Conservation (phyloP, 1,140 invertebrate genomes). For the Asobara japonica region DNA sequence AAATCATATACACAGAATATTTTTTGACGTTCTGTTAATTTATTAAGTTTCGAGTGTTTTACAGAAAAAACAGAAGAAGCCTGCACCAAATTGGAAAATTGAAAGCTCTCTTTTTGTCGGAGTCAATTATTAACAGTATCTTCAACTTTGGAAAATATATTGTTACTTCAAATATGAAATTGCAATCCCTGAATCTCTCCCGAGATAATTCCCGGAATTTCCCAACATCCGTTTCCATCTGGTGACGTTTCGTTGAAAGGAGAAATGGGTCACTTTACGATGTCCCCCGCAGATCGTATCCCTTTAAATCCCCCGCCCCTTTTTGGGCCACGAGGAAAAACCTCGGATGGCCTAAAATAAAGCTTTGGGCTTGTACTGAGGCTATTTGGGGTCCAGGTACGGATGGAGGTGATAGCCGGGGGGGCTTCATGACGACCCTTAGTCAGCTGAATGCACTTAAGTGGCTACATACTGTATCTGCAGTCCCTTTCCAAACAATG, state of each 20-base stretch:
- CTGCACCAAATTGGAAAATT: too few relatives aligned
- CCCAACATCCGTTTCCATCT: neutral
- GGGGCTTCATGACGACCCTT: too few relatives aligned
- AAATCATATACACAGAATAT: too few relatives aligned
- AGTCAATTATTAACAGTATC: too few relatives aligned
- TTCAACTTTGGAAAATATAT: too few relatives aligned
- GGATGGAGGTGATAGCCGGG: neutral
- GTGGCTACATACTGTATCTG: too few relatives aligned
- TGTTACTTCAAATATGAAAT: too few relatives aligned
- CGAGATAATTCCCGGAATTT: neutral
- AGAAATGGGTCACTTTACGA: neutral
- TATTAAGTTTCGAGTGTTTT: too few relatives aligned
- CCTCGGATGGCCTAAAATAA: neutral
- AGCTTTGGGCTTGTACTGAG: neutral
- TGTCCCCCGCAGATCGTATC: neutral
- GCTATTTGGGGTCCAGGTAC: neutral
- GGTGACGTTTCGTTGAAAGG: neutral
- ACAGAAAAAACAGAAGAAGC: too few relatives aligned
- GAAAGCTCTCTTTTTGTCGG: neutral
- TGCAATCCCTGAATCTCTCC: neutral
- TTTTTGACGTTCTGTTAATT: too few relatives aligned
- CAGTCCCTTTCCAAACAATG: too few relatives aligned
- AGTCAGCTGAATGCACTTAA: too few relatives aligned
- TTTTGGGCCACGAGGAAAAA: neutral
- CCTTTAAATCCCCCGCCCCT: conserved; percentile 2